These are phyloP conservation scores for Diadumene lineata DNA, from an alignment of 92 coral and sea anemone genomes.

Conservation along the genomic window DNA sequence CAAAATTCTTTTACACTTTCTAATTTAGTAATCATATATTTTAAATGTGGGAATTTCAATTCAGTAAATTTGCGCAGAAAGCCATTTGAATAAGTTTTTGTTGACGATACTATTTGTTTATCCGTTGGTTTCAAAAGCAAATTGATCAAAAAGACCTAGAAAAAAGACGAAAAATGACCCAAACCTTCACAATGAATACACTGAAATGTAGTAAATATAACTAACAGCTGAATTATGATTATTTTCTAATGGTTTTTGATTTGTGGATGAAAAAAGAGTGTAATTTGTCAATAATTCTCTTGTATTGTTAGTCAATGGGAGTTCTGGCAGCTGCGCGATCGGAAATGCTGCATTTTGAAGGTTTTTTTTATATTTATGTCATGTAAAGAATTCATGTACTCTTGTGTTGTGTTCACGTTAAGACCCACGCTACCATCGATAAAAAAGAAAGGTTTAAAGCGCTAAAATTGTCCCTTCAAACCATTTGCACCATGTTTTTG, in stretches of 20 bases:
- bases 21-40: too few species aligned
- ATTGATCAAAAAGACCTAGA: too few species aligned
- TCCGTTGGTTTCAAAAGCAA: not conserved
- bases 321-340: not conserved
- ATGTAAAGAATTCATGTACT: not conserved
- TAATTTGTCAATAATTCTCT: not conserved
- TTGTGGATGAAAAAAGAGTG: not conserved
- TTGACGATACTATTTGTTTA: conserved; percentile 1
- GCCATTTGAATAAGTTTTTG: conserved; percentile 5
- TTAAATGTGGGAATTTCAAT: not conserved
- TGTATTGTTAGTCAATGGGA: conserved; percentile 6
- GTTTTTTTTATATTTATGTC: conserved; percentile 9
- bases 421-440: not conserved
- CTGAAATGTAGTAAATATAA: not conserved
- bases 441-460: not conserved
- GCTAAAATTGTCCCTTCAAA: too few species aligned
- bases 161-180: not conserved
- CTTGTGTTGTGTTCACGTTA: not conserved
- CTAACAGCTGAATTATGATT: not conserved
- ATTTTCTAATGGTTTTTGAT: not conserved
- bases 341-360: conserved; percentile 14
- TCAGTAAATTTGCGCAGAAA: not conserved
- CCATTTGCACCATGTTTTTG: not conserved
- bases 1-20: not conserved
- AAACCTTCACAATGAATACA: not conserved